phyloP scores from a whole-genome alignment of 2,797 vertebrate genomes.

The Morus bassanus region DNA sequence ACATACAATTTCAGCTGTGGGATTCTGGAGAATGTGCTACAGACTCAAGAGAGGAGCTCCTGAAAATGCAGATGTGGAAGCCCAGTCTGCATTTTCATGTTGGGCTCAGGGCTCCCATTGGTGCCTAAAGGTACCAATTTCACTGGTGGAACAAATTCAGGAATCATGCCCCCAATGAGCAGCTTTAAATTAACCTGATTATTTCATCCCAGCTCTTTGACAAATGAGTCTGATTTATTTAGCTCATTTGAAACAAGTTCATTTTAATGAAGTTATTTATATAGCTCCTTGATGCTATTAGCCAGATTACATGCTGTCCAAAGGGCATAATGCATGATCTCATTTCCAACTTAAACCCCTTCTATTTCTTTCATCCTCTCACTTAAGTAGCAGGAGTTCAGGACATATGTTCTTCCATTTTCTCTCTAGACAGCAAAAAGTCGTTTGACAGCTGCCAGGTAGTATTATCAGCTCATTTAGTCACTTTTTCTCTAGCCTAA shows the following conservation, averaged over 20 bases:
- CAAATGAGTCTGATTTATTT: conserved; percentile 65
- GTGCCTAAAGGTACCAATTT: background rate
- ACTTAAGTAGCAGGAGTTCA: conserved; percentile 44
- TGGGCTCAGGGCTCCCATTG: background rate
- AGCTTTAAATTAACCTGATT: conserved; percentile 66
- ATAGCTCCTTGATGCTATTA: conserved; percentile 50
- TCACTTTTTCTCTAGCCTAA: background rate
- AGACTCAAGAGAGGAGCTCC: background rate
- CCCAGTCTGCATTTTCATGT: background rate
- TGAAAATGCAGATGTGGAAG: background rate
- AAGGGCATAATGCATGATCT: conserved; percentile 31
- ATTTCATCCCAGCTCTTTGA: conserved; percentile 57
- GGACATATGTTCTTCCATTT: conserved; percentile 42
- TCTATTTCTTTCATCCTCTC: conserved; percentile 53
- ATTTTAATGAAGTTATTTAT: conserved; percentile 67
- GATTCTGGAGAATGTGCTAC: background rate
- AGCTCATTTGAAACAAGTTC: conserved; percentile 58
- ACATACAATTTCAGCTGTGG: background rate
- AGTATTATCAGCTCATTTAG: conserved; percentile 43
- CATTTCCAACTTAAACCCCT: conserved; percentile 49
- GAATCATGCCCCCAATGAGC: background rate
- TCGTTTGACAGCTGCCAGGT: conserved; percentile 49
- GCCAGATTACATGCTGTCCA: conserved; percentile 50
- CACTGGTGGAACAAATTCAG: background rate
- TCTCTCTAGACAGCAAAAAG: conserved; percentile 31